Percentiles rank a stretch among this genome's conserved stretches.
Conservation (phyloP, 1,140 invertebrate species). For the Sinonovacula constricta region DNA sequence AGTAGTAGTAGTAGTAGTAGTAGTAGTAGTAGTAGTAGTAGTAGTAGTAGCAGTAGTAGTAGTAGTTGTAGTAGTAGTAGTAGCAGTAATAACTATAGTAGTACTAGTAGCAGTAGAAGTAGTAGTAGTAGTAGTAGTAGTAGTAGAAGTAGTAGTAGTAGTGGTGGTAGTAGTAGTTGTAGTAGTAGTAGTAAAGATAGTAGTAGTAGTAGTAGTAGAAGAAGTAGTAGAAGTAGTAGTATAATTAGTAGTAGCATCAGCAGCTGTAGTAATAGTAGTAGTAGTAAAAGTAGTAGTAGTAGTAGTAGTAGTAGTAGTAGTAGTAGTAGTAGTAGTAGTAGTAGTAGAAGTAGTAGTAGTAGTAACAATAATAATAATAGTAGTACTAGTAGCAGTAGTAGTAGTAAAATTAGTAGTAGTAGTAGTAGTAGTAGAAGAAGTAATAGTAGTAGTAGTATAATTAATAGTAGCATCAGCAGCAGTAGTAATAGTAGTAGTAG, state of each 20-base stretch:
- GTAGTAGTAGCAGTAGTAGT: conserved; percentile 34
- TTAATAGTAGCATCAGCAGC: no score
- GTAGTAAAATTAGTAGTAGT: no score
- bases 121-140: conserved; percentile 31
- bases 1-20: conserved; percentile 30
- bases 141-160: conserved; percentile 32
- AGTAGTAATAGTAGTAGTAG: conserved; percentile 4
- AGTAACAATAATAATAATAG: not conserved
- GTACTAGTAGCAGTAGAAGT: conserved; percentile 22
- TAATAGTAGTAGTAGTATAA: no score
- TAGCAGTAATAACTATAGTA: conserved; percentile 23
- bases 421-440: no score
- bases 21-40: conserved; percentile 16
- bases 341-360: not conserved
- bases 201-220: not conserved
- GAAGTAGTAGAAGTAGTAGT: conserved; percentile 9
- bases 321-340: not conserved
- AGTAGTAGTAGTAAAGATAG: not conserved
- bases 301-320: not conserved
- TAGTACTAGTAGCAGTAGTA: not conserved
- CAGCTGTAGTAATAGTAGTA: not conserved
- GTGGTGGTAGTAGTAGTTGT: not conserved
- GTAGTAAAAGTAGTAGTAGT: conserved; percentile 2
- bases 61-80: conserved; percentile 23
- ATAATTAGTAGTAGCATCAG: no score